phyloP scores from a whole-genome alignment of 2,888 invertebrate species.

The Cantharis nigra region DNA sequence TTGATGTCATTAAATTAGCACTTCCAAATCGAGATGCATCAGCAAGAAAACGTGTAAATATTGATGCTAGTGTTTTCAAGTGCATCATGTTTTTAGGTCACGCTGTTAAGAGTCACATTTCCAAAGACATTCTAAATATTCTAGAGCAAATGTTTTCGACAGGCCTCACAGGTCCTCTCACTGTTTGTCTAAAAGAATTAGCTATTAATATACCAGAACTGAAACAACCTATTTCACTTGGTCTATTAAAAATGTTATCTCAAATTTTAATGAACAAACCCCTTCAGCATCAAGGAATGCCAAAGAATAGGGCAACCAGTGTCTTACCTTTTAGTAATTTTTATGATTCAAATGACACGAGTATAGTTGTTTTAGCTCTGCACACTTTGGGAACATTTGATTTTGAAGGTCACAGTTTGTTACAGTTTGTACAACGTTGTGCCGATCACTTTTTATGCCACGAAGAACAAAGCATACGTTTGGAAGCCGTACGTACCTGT shows the following conservation, averaged over 20 bases:
- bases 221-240: constrained; percentile 89
- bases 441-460: constrained; percentile 90
- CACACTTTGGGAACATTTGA: constrained; percentile 81
- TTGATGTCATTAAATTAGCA: constrained; percentile 63
- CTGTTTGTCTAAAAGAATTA: constrained; percentile 88
- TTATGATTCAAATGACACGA: constrained; percentile 70
- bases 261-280: constrained; percentile 88
- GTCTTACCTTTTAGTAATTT: constrained; percentile 57
- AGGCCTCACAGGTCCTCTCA: constrained; percentile 87
- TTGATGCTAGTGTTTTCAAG: constrained; percentile 90
- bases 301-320: constrained; percentile 62
- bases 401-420: constrained; percentile 87
- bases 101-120: constrained; percentile 78
- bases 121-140: constrained; percentile 78
- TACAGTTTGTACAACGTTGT: constrained; percentile 91
- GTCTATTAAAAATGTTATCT: constrained; percentile 88
- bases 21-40: constrained; percentile 76
- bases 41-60: constrained; percentile 72
- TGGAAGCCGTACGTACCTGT: constrained; percentile 95
- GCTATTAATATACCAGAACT: constrained; percentile 86
- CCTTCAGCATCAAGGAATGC: constrained; percentile 79
- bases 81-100: constrained; percentile 91
- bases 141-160: constrained; percentile 92
- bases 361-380: constrained; percentile 87
- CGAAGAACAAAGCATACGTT: constrained; percentile 87